phyloP scores from a whole-genome alignment of 2,797 vertebrate species.

The Melanotaenia boesemani region DNA sequence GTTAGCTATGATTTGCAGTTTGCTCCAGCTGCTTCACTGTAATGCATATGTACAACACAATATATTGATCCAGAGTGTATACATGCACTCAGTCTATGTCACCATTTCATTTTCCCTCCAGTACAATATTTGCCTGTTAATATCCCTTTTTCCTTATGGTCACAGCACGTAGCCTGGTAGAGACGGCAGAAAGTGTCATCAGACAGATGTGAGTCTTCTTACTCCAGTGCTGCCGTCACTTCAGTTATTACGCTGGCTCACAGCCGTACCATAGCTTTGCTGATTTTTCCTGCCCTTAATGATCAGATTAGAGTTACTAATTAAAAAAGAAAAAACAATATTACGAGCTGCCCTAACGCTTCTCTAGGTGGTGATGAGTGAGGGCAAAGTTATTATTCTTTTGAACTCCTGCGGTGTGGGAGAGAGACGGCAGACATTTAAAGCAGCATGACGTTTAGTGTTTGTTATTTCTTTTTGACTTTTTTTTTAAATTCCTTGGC shows the following conservation, averaged over 20 bases:
- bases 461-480: constrained; percentile 84
- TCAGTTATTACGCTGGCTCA: constrained; percentile 67
- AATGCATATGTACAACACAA: constrained; percentile 4
- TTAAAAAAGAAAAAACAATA: constrained; percentile 83
- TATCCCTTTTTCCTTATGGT: constrained; percentile 52
- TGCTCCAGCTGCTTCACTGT: constrained; percentile 8
- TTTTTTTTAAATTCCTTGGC: constrained; percentile 83
- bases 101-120: constrained; percentile 33
- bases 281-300: constrained; percentile 77
- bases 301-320: constrained; percentile 85
- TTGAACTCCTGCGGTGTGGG: constrained; percentile 86
- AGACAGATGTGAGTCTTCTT: constrained; percentile 65
- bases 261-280: constrained; percentile 70
- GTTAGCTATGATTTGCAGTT: constrained; percentile 20
- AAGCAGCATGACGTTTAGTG: constrained; percentile 86
- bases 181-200: constrained; percentile 60
- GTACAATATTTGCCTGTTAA: constrained; percentile 48
- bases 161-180: constrained; percentile 60
- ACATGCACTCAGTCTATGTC: constrained; percentile 24
- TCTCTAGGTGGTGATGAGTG: constrained; percentile 87
- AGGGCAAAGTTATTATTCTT: constrained; percentile 87
- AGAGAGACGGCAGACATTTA: constrained; percentile 83
- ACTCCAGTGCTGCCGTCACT: constrained; percentile 64
- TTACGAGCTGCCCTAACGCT: constrained; percentile 85
- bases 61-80: constrained; percentile 43